Conservation (phyloP, 2,888 invertebrate genomes). For the Polia nebulosa region DNA sequence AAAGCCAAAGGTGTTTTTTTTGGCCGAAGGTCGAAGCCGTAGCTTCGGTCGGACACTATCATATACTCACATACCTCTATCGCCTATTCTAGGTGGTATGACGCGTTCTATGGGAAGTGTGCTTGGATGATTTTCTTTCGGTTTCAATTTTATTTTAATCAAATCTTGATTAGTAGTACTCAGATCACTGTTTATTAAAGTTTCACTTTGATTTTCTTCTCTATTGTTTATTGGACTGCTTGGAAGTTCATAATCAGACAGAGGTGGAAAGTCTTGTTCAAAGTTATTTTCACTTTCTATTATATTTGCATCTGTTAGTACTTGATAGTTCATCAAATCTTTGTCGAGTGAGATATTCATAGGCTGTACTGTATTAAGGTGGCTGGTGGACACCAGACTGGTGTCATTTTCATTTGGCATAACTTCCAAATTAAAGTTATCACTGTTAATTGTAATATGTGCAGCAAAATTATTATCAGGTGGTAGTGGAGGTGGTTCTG, state of each 20-base stretch:
- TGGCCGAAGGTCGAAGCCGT: no score
- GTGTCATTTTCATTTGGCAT: slow-evolving; percentile 39
- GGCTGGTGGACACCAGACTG: no score
- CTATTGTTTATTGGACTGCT: neutral
- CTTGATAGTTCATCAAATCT: slow-evolving; percentile 33
- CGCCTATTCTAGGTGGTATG: slow-evolving; percentile 17
- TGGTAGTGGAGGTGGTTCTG: slow-evolving; percentile 24
- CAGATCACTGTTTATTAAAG: neutral
- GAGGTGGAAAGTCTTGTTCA: slow-evolving; percentile 1
- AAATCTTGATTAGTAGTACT: neutral
- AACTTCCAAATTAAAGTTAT: slow-evolving; percentile 62
- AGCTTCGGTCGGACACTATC: no score
- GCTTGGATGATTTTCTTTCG: slow-evolving; percentile 3
- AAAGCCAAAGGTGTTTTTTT: no score
- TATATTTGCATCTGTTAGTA: slow-evolving; percentile 38
- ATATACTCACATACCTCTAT: slow-evolving; percentile 32
- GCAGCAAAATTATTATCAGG: slow-evolving; percentile 52
- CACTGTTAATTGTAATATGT: slow-evolving; percentile 56
- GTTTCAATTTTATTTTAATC: neutral
- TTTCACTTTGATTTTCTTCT: slow-evolving; percentile 6
- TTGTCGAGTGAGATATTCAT: slow-evolving; percentile 13
- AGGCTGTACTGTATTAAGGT: slow-evolving; percentile 3
- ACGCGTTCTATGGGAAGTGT: neutral
- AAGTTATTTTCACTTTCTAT: slow-evolving; percentile 16
- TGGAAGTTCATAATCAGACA: slow-evolving; percentile 16